Conservation (phyloP, 2,113 vertebrate species). For the Regulus satrapa region DNA sequence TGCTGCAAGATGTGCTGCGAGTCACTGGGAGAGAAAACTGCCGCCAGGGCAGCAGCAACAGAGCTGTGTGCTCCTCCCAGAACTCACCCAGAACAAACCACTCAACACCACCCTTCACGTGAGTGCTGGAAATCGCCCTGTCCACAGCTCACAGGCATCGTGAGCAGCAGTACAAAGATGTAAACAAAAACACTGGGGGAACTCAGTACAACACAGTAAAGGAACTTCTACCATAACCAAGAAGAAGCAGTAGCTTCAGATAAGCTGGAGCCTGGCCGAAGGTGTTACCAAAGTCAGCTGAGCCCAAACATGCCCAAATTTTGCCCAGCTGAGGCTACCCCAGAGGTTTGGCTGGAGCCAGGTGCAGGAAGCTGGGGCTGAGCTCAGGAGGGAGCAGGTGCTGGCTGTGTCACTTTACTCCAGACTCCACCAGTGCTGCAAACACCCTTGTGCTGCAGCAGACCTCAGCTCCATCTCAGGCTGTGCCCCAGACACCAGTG, state of each 20-base stretch:
- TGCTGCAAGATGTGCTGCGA: neutral
- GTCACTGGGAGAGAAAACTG: neutral
- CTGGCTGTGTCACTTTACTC: neutral
- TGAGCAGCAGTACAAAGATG: neutral
- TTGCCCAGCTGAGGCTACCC: neutral
- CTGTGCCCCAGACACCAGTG: neutral
- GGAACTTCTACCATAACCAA: neutral
- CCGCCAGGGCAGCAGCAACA: neutral
- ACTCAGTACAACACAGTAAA: neutral
- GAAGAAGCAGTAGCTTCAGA: neutral
- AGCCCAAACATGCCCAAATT: neutral
- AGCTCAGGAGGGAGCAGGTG: neutral
- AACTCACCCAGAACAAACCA: neutral
- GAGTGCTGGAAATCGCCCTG: neutral
- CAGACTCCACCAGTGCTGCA: neutral
- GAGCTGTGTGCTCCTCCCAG: neutral
- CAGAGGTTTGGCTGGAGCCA: neutral
- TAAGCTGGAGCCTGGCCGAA: neutral
- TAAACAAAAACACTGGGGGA: neutral
- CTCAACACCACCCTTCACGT: neutral
- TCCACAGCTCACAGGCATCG: fast-evolving
- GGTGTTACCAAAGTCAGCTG: neutral
- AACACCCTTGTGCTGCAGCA: neutral
- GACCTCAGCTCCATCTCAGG: neutral
- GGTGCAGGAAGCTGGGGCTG: neutral